These are phyloP conservation scores for Dione vanillae DNA, from an alignment of 2,888 invertebrate species.

Conservation along the genomic window DNA sequence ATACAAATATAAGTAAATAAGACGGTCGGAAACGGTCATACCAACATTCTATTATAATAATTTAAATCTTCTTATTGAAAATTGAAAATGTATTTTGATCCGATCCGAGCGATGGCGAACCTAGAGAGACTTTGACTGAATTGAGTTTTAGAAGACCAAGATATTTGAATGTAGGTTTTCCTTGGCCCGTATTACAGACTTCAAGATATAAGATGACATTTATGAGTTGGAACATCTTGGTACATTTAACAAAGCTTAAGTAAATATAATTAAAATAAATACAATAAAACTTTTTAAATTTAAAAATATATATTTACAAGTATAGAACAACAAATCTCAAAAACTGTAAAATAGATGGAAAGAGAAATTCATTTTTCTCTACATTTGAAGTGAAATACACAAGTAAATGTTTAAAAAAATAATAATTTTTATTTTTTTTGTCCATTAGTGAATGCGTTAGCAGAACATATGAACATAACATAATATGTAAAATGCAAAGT, in stretches of 20 bases:
- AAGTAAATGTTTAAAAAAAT: too few relatives aligned
- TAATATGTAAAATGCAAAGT: too few relatives aligned
- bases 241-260: too few relatives aligned
- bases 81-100: constrained; percentile 25
- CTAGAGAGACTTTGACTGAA: constrained; percentile 24
- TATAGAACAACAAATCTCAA: too few relatives aligned
- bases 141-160: constrained; percentile 28
- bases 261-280: too few relatives aligned
- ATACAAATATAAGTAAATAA: neutral
- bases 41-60: constrained; percentile 2
- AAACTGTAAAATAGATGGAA: too few relatives aligned
- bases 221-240: neutral
- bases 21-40: neutral
- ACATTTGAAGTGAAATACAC: too few relatives aligned
- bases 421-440: too few relatives aligned
- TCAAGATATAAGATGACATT: neutral
- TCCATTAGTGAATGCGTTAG: too few relatives aligned
- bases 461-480: too few relatives aligned
- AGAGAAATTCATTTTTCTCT: too few relatives aligned
- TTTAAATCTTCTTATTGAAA: constrained; percentile 21
- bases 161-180: constrained; percentile 23
- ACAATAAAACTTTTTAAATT: too few relatives aligned
- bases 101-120: constrained; percentile 16
- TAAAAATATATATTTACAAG: neutral
- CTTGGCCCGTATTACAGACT: neutral